Base-by-base conservation (phyloP, 2,113 vertebrate genomes). In the Ammodytes marinus region DNA sequence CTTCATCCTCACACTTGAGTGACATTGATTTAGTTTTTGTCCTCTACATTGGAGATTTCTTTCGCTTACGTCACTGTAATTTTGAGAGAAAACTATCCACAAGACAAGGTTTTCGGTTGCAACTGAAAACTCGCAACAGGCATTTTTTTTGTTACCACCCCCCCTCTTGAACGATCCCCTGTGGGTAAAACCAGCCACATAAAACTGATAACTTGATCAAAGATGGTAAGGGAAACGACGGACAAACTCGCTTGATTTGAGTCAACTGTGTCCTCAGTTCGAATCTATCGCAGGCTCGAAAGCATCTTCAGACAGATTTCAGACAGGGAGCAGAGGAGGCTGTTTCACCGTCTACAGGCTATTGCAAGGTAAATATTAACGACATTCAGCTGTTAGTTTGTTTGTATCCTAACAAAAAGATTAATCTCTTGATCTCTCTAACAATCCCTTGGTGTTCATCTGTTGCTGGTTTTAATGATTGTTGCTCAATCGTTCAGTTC, bases 81-180 rank as follows among this genome's bases (percentile, higher is more conserved):
- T 80, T 50, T 46, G 40, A 75, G 15, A 64, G 64, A 55, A 49
- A 83, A 67, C 15, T 52, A 68, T 47, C 70, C 14, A 13, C 66
- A 75, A 19, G 87, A 92, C 86, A 65, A 77, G 71, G 80, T 91
- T 89, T 89, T 86, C 69, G 11, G 65, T 42, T 42, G 10, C 45
- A 7, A 88, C 80, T 80, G 83, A 68, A 50, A 54, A 35, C 54
- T 76, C 64, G 19, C 67, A 71, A 68, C 27, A 85, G 52, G 50
- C 54, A 10, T 4, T 72, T 60, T 27, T 35, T 42, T 43, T 4
- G 27, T 27, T 27, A 27, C 27, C 27, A 27, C 27, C 27, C 6
- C 13, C 4, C 10, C 17, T 42, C 54, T n/a, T 69, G 15, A 77
- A 86, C 82, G 64, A 88, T n/a, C 47, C 71, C 71, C 47, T 3